A percentile compares a stretch with the other conserved stretches of the same genome.
Evolutionary conservation across 35 echinoderm and acorn worm species (phyloP).

Genomic region (Strongylocentrotus purpuratus): DNA sequence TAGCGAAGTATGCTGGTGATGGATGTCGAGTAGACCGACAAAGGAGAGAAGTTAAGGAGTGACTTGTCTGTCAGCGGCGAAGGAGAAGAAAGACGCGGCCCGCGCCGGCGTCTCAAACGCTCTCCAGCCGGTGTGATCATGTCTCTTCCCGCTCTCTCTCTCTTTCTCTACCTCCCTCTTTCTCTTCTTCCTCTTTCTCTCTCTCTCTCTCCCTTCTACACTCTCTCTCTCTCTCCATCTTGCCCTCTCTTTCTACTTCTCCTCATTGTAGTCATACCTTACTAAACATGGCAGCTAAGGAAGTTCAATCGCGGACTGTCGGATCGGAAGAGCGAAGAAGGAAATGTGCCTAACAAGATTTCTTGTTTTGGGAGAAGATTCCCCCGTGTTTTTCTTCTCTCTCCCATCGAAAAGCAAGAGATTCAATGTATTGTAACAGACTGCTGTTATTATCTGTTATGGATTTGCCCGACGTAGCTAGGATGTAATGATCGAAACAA

Average conservation of each 20-base stretch:
- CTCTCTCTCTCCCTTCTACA: neutral
- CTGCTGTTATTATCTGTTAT: too few relatives aligned
- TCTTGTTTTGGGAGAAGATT: slow-evolving; percentile 32
- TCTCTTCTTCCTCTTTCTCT: neutral
- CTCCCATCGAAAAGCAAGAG: neutral
- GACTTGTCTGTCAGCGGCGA: neutral
- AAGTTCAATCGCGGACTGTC: slow-evolving; percentile 23
- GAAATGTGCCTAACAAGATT: slow-evolving; percentile 29
- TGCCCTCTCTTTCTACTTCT: too few relatives aligned
- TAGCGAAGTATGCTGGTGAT: neutral
- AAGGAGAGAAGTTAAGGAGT: neutral
- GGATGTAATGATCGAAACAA: neutral
- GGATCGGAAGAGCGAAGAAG: slow-evolving; percentile 4
- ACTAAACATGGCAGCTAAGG: neutral
- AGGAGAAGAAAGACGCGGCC: neutral
- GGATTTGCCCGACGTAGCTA: neutral
- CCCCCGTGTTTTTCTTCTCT: neutral
- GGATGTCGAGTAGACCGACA: neutral
- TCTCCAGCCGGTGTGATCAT: neutral
- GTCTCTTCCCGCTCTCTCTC: neutral
- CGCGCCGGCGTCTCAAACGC: neutral
- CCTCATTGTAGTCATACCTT: neutral
- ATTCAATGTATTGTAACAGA: neutral
- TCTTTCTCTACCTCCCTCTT: neutral
- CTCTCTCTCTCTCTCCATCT: too few relatives aligned